Conservation (phyloP, 35 echinoderm and acorn worm species). For the Lytechinus variegatus region DNA sequence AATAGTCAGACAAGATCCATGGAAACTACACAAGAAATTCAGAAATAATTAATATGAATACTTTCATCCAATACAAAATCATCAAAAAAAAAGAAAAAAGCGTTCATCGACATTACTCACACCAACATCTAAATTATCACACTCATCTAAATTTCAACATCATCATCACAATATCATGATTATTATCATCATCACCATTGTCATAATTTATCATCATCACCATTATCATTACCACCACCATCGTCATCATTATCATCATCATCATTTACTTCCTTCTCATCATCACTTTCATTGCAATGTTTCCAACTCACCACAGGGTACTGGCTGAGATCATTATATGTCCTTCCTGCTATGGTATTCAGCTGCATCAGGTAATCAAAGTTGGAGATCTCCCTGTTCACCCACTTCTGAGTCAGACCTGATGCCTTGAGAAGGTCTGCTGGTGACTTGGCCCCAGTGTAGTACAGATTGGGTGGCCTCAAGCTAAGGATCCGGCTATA, state of each 20-base stretch:
- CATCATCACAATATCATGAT: neutral
- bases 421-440: constrained; percentile 88
- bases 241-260: neutral
- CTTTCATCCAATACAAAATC: too few relatives aligned
- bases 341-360: constrained; percentile 96
- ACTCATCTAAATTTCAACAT: neutral
- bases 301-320: constrained; percentile 88
- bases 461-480: constrained; percentile 86
- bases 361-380: constrained; percentile 99
- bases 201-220: neutral
- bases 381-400: constrained; percentile 94
- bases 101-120: too few relatives aligned
- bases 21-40: constrained; percentile 72
- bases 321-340: constrained; percentile 97
- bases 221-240: neutral
- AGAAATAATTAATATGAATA: neutral
- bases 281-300: neutral
- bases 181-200: too few relatives aligned
- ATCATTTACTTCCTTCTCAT: neutral
- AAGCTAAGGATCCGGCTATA: constrained; percentile 82
- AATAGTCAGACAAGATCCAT: constrained; percentile 91
- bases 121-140: too few relatives aligned
- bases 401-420: constrained; percentile 90
- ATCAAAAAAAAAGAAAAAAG: too few relatives aligned
- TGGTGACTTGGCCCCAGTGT: constrained; percentile 89